Evolutionary conservation across 92 coral and sea anemone genomes (phyloP), one percentile per base, ranked within the genome.

Genomic region (Phenganax subtilis): DNA sequence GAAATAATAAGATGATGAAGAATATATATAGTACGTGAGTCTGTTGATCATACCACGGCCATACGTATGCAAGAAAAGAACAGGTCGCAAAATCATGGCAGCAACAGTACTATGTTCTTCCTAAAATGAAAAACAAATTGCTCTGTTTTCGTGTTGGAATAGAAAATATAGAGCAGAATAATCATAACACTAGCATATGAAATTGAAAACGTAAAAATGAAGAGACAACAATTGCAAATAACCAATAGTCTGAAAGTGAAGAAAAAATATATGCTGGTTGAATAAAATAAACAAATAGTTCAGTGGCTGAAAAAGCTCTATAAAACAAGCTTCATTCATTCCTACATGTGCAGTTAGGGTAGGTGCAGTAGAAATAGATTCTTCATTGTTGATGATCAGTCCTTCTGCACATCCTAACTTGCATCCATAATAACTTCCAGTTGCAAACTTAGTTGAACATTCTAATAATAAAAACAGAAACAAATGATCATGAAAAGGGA

Each of bases 21-120:
- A 90, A 65, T 84, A 87, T 81, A 90, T 86, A 66, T 88, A 96
- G 66, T 96, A 96, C 0, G 96, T 89, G 11, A 91, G 90, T 0
- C 85, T 86, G 79, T 89, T 80, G 84, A 91, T 80, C 84, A 93
- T 82, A 29, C 97, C 98, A 82, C 85, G 92, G 75, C 98, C 92
- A 84, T 93, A 93, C 29, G 88, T 88, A 55, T 84, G 86, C 17
- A 92, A 88, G 59, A 90, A 84, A 63, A 93, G 71, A 7, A 93
- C 88, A 51, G 98, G 98, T 72, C 87, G 88, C 6, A 91, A 80
- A 44, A 85, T 68, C 74, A 79, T 63, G 25, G 83, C 63, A 10
- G 62, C 74, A 59, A 79, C 74, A 2, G 83, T 79, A 61, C 83
- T 64, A 3, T 64, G 83, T 54, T 79, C 73, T 51, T 52, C 73